phyloP scores from a whole-genome alignment of 2,888 invertebrate species.

The Sipunculus nudus region DNA sequence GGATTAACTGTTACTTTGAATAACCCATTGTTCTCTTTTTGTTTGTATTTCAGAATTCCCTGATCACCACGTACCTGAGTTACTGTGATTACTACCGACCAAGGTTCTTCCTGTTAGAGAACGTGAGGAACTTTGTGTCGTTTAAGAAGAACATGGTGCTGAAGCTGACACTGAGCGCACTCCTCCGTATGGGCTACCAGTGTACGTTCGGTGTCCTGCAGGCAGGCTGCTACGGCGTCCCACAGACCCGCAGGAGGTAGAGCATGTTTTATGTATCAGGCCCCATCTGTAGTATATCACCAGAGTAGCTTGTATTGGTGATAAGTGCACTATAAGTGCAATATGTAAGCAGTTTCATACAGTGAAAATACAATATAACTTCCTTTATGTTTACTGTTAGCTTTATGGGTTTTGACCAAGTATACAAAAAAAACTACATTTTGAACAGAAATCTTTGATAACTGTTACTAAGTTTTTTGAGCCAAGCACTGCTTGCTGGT shows the following conservation, averaged over 20 bases:
- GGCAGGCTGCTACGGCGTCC: conserved; percentile 86
- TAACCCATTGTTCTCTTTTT: no score
- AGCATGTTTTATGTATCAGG: no score
- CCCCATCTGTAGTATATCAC: background rate
- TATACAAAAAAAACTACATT: no score
- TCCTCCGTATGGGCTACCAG: conserved; percentile 86
- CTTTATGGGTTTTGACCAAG: no score
- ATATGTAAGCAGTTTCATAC: no score
- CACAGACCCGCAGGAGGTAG: conserved; percentile 80
- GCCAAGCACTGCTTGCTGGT: no score
- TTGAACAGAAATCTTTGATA: no score
- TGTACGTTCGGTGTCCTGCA: conserved; percentile 87
- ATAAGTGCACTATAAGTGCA: background rate
- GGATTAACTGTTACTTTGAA: no score
- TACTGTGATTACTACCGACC: conserved; percentile 88
- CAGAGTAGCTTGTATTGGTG: background rate
- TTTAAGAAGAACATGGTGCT: conserved; percentile 84
- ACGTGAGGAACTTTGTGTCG: conserved; percentile 85
- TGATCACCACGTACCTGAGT: conserved; percentile 82
- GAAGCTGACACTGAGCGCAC: conserved; percentile 79
- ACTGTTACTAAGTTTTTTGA: no score
- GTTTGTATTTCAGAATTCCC: conserved; percentile 73
- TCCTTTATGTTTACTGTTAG: no score
- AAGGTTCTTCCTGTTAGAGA: conserved; percentile 83
- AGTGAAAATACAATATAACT: no score